Evolutionary conservation across 2,797 vertebrate species (phyloP), one percentile per base, ranked within the genome.

Genomic region (Alosa sapidissima): DNA sequence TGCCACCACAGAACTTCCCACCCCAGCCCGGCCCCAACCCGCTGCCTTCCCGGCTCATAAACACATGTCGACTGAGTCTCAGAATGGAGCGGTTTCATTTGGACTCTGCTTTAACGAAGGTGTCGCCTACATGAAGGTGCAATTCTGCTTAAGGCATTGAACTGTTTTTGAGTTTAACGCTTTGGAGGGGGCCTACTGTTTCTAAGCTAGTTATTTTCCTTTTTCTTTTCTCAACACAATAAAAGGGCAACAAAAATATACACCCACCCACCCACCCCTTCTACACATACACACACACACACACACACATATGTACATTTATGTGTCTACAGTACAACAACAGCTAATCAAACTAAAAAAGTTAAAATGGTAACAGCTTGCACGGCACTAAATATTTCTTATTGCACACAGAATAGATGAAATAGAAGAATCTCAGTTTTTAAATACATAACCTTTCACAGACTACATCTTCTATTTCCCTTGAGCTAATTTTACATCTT

Each of bases 331-430:
- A 21, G 41, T 45, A 45, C 16, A 47, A 21, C 72, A 21, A 78
- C 16, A 47, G 36, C 72, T 78, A 78, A 47, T 21, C 36, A 21
- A 78, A 78, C 14, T 2, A 47, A 78, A 45, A 78, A 78, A 8
- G 36, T 19, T 10, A 1, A 78, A 78, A 36, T 21, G 65, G 41
- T 78, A 47, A 45, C 72, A 45, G 65, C 24, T 72, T 45, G 72
- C 41, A 78, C 72, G 36, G 36, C 72, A 78, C 72, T 47, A 78
- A 45, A 47, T 78, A 47, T 47, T 78, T 78, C 72, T 78, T 78
- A 78, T 78, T 78, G 72, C 72, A 78, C 72, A 78, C 72, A 78
- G 72, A 78, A 78, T 78, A 78, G 4, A 78, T 78, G 41, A 21
- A 78, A 78, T 45, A 78, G 72, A 78, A 78, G 72, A 78, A 78